A percentile compares a stretch with the other conserved stretches of the same genome.
Evolutionary conservation across 2,888 invertebrate species (phyloP).

Genomic region (Nephrocerus scutellatus): DNA sequence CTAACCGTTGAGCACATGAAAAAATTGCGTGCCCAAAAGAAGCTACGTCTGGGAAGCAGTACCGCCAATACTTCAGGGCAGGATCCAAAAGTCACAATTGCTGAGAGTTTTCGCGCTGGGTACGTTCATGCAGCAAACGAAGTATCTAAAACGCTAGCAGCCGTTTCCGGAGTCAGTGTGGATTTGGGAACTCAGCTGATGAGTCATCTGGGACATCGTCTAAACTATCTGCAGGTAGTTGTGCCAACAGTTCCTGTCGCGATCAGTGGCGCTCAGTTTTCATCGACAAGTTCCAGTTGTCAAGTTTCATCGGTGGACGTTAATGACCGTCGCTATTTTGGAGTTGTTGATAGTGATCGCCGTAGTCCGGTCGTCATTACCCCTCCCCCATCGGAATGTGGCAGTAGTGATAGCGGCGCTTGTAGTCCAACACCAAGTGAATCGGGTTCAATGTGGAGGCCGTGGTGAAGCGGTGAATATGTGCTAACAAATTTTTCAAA

Average conservation of each 20-base stretch:
- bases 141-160: conserved; percentile 77
- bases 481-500: conserved; percentile 19
- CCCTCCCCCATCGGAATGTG: conserved; percentile 46
- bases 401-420: conserved; percentile 42
- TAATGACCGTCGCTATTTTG: conserved; percentile 8
- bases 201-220: conserved; percentile 81
- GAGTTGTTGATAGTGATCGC: conserved; percentile 4
- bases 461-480: conserved; percentile 36
- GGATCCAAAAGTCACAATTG: conserved; percentile 43
- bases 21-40: conserved; percentile 68
- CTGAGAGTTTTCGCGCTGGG: conserved; percentile 79
- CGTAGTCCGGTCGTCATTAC: conserved; percentile 33
- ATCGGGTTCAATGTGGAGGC: conserved; percentile 42
- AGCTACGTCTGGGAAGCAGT: conserved; percentile 48
- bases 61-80: conserved; percentile 18
- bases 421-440: conserved; percentile 46
- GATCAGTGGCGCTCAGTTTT: conserved; percentile 14
- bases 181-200: conserved; percentile 80
- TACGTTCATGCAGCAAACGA: conserved; percentile 86
- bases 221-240: conserved; percentile 54
- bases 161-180: conserved; percentile 81
- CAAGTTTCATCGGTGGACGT: neutral
- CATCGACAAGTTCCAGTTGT: conserved; percentile 6
- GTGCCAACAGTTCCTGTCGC: conserved; percentile 37
- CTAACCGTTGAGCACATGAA: conserved; percentile 82